These are phyloP conservation scores for Melanogrammus aeglefinus DNA, from an alignment of 2,797 vertebrate genomes.

Conservation along the genomic window DNA sequence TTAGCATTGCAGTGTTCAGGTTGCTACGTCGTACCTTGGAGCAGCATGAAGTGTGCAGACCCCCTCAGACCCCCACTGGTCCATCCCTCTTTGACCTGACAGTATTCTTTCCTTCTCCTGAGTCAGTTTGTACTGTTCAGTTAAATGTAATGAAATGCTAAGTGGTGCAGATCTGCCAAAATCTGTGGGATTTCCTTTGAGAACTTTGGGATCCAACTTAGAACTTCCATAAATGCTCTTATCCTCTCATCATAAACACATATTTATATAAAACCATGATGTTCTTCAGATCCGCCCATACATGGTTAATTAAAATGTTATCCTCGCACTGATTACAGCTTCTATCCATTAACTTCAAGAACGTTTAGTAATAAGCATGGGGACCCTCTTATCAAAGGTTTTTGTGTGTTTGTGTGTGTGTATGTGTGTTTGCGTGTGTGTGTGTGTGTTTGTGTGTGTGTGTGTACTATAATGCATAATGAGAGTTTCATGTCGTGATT, in stretches of 20 bases:
- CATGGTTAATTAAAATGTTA: constrained; percentile 37
- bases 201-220: not conserved
- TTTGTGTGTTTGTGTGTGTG: not conserved
- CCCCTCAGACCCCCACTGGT: too few species aligned
- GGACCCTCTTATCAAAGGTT: constrained; percentile 19
- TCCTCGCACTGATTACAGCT: constrained; percentile 26
- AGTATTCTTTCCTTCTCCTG: too few species aligned
- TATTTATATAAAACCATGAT: not conserved
- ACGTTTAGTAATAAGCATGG: constrained; percentile 32
- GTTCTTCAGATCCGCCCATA: constrained; percentile 26
- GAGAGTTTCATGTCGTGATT: too few species aligned
- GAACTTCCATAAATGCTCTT: not conserved
- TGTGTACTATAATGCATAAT: too few species aligned
- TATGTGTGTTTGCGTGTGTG: too few species aligned
- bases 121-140: not conserved
- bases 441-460: too few species aligned
- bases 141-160: not conserved
- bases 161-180: not conserved
- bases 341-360: constrained; percentile 49
- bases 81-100: too few species aligned
- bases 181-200: not conserved
- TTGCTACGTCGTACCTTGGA: too few species aligned
- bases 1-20: not conserved
- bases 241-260: not conserved
- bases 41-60: not conserved